Percentiles rank a stretch among this genome's conserved stretches.
phyloP scores from a whole-genome alignment of 2,113 vertebrate genomes.

The Cynocephalus volans region DNA sequence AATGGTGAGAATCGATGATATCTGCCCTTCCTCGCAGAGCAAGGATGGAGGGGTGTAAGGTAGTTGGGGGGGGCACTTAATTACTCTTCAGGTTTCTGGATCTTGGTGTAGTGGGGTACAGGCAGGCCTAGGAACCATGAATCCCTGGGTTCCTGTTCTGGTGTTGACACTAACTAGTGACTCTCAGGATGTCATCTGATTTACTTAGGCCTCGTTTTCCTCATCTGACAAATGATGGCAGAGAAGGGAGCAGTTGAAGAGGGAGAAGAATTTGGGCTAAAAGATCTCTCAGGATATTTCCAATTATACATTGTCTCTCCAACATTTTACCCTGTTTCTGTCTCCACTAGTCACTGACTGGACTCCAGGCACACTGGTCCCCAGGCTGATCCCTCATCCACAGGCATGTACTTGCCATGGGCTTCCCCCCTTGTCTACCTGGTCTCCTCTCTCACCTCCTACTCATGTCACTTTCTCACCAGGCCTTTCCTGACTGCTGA shows the following conservation, averaged over 20 bases:
- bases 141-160: not conserved
- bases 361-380: not conserved
- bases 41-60: rapidly evolving
- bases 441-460: not conserved
- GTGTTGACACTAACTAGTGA: not conserved
- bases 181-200: not conserved
- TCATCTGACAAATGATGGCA: not conserved
- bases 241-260: not conserved
- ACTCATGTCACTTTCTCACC: not conserved
- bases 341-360: not conserved
- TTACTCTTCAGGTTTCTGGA: not conserved
- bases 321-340: not conserved
- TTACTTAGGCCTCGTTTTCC: not conserved
- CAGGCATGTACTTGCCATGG: not conserved
- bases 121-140: not conserved
- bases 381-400: not conserved
- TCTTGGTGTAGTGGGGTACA: not conserved
- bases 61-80: not conserved
- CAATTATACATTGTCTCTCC: not conserved
- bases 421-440: rapidly evolving
- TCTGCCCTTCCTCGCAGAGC: not conserved
- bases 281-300: not conserved
- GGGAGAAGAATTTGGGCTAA: not conserved
- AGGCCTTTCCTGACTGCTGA: not conserved
- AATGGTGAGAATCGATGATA: rapidly evolving